Evolutionary conservation across 2,888 invertebrate genomes (phyloP).

Genomic region (Heliconius aoede): DNA sequence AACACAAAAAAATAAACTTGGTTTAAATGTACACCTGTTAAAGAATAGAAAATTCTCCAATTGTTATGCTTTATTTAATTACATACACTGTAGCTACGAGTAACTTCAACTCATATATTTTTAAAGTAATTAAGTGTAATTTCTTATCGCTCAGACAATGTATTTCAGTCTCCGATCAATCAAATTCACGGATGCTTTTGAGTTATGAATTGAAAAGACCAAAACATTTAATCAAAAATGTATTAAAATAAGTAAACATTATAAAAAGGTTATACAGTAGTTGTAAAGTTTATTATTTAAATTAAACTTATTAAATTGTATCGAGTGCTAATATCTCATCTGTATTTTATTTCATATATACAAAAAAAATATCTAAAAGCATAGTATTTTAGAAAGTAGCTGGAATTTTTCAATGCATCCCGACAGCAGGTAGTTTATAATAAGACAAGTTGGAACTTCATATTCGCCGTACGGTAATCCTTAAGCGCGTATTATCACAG

Average conservation of each 20-base stretch:
- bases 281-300: not conserved
- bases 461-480: slow-evolving; percentile 72
- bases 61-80: not conserved
- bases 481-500: slow-evolving; percentile 75
- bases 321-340: not conserved
- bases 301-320: too few relatives aligned
- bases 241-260: not conserved
- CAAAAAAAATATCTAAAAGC: not conserved
- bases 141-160: slow-evolving; percentile 14
- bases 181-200: slow-evolving; percentile 44
- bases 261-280: not conserved
- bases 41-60: not conserved
- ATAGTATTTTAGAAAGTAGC: not conserved
- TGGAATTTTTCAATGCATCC: slow-evolving; percentile 37
- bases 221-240: not conserved
- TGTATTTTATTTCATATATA: slow-evolving; percentile 3
- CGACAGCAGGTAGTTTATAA: slow-evolving; percentile 56
- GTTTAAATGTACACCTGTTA: not conserved
- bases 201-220: slow-evolving; percentile 42
- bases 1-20: not conserved
- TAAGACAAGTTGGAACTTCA: slow-evolving; percentile 77
- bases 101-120: not conserved
- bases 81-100: not conserved
- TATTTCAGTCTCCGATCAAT: slow-evolving; percentile 20
- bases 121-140: slow-evolving; percentile 3